Evolutionary conservation across 1,140 invertebrate species (phyloP).

Genomic region (Drosophila serrata): DNA sequence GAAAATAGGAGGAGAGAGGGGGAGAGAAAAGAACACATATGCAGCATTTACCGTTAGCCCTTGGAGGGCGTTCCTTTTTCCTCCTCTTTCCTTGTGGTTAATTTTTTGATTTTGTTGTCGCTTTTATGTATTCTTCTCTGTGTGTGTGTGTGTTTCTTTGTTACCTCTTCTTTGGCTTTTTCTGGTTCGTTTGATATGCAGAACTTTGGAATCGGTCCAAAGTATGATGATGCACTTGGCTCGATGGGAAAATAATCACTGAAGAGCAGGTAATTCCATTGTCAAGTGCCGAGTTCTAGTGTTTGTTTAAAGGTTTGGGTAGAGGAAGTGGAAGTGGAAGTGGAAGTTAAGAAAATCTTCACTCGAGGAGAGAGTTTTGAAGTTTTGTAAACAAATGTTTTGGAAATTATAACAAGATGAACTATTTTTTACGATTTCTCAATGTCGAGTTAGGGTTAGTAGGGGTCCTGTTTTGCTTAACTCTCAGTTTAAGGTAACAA

Average conservation of each 20-base stretch:
- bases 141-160: conserved; percentile 26
- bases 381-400: background rate
- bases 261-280: conserved; percentile 28
- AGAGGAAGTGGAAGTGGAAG: background rate
- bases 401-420: background rate
- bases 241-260: conserved; percentile 48
- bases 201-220: conserved; percentile 18
- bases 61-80: conserved; percentile 51
- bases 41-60: conserved; percentile 78
- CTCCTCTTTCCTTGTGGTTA: conserved; percentile 47
- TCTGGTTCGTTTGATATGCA: conserved; percentile 48
- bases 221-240: conserved; percentile 42
- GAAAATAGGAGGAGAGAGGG: background rate
- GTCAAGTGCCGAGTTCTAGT: conserved; percentile 21
- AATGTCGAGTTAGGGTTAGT: background rate
- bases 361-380: background rate
- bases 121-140: conserved; percentile 15
- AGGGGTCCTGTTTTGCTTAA: too few species aligned
- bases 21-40: conserved; percentile 52
- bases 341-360: too few species aligned
- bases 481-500: too few species aligned
- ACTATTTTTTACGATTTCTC: background rate
- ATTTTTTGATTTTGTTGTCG: conserved; percentile 39
- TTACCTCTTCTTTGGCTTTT: conserved; percentile 28
- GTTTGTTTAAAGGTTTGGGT: background rate